Conservation (phyloP, 2,888 invertebrate genomes). For the Antitype chi region DNA sequence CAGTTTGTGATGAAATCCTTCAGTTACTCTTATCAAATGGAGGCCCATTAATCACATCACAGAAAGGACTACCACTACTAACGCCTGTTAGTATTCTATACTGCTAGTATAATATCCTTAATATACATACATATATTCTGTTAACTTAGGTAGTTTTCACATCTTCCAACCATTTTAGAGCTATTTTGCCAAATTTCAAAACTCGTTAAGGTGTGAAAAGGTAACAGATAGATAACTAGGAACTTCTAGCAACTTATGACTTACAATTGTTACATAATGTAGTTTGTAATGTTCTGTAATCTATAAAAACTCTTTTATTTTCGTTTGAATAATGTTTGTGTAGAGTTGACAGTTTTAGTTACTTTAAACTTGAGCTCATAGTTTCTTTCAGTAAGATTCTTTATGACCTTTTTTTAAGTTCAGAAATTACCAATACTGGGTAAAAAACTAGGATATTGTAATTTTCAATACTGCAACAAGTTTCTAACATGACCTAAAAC, state of each 20-base stretch:
- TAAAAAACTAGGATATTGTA: neutral
- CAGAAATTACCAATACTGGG: no score
- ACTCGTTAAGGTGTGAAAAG: neutral
- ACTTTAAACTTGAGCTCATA: neutral
- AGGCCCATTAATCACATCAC: no score
- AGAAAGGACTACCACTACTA: no score
- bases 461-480: neutral
- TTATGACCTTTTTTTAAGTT: neutral
- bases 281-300: neutral
- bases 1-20: neutral
- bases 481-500: neutral
- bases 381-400: neutral
- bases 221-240: neutral
- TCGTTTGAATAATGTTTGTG: neutral
- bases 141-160: neutral
- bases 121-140: neutral
- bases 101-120: no score
- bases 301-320: no score
- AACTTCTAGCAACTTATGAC: neutral
- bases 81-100: no score
- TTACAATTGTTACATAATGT: neutral
- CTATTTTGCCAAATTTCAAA: neutral
- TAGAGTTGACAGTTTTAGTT: neutral
- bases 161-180: neutral
- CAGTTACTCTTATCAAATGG: neutral